Conservation (phyloP, 2,888 invertebrate genomes). For the Eucriotettix oculatus region DNA sequence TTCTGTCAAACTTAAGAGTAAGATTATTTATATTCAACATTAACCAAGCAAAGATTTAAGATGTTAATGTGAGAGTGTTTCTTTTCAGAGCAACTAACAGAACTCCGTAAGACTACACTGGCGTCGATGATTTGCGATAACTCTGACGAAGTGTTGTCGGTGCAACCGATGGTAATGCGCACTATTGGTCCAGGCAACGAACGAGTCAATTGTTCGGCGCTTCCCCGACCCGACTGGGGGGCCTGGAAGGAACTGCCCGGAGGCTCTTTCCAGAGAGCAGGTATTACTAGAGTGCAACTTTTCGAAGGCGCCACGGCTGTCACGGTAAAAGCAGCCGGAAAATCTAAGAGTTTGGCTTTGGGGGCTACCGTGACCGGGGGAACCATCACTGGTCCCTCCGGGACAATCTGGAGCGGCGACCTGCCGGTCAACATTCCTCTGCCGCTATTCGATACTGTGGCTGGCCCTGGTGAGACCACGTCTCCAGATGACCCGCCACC, state of each 20-base stretch:
- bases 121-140: constrained; percentile 63
- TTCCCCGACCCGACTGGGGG: constrained; percentile 37
- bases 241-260: constrained; percentile 34
- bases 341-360: neutral
- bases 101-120: constrained; percentile 60
- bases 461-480: neutral
- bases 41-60: too few relatives aligned
- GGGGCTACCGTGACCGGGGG: neutral
- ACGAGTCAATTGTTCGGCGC: constrained; percentile 41
- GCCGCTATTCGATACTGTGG: constrained; percentile 4
- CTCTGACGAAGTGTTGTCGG: constrained; percentile 42
- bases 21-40: too few relatives aligned
- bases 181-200: constrained; percentile 35
- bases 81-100: constrained; percentile 51
- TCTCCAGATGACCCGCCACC: neutral
- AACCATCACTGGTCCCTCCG: neutral
- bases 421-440: constrained; percentile 7
- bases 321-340: neutral
- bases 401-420: constrained; percentile 2
- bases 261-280: neutral
- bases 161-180: constrained; percentile 56
- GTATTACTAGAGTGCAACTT: neutral
- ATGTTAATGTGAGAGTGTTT: neutral
- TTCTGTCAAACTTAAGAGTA: too few relatives aligned
- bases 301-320: neutral